Percentiles rank a stretch among this genome's conserved stretches.
phyloP scores from a whole-genome alignment of 2,888 invertebrate genomes.

The Synanthedon vespiformis region DNA sequence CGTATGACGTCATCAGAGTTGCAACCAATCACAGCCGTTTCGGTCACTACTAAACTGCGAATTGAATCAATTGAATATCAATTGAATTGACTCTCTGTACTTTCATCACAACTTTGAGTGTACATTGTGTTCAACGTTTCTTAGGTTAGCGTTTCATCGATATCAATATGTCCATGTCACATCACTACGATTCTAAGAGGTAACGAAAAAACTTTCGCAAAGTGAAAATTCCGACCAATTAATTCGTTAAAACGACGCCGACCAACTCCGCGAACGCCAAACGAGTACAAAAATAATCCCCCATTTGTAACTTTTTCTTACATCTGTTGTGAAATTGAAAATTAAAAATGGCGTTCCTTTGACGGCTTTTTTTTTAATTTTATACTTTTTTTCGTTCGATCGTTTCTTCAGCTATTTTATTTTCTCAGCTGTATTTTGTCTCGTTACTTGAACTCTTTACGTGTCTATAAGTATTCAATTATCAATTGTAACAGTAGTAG shows the following conservation, averaged over 20 bases:
- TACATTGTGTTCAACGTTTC: too few species aligned
- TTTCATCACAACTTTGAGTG: too few species aligned
- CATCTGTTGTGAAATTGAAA: not conserved
- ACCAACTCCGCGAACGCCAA: not conserved
- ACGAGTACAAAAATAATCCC: not conserved
- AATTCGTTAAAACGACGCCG: constrained; percentile 23
- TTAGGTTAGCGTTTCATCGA: too few species aligned
- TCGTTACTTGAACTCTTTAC: too few species aligned
- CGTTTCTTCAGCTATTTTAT: not conserved
- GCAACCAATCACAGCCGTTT: too few species aligned
- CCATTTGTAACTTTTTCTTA: not conserved
- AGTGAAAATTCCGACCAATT: constrained; percentile 37
- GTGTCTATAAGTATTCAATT: too few species aligned
- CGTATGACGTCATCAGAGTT: too few species aligned
- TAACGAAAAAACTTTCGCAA: constrained; percentile 7
- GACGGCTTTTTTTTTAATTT: not conserved
- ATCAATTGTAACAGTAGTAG: too few species aligned
- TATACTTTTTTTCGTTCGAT: not conserved
- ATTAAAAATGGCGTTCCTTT: not conserved
- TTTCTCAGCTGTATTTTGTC: too few species aligned
- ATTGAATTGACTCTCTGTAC: too few species aligned
- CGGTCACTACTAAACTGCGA: too few species aligned
- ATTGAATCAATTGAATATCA: too few species aligned
- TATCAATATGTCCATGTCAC: not conserved
- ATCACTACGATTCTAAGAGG: not conserved